Conservation (phyloP, 1,140 invertebrate species). For the Colletes gigas region DNA sequence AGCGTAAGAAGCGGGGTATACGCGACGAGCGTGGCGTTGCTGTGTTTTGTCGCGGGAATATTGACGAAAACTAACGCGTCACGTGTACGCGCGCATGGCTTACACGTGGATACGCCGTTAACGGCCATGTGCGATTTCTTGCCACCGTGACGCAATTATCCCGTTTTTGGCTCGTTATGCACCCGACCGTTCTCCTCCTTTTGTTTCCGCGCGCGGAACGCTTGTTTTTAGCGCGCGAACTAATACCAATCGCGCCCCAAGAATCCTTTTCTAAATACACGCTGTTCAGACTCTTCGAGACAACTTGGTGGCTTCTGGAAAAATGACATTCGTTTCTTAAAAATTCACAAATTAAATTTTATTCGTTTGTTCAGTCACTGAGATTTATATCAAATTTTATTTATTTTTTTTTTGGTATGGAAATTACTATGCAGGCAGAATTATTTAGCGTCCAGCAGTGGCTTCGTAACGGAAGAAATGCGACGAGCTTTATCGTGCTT, state of each 20-base stretch:
- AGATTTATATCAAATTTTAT: no score
- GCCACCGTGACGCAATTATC: constrained; percentile 29
- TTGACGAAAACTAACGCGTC: constrained; percentile 13
- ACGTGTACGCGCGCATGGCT: constrained; percentile 1
- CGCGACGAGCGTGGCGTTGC: background rate
- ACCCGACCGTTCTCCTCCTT: background rate
- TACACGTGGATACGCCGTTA: constrained; percentile 29
- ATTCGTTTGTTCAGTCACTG: no score
- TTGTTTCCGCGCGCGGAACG: background rate
- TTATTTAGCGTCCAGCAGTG: background rate
- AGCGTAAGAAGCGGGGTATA: constrained; percentile 28
- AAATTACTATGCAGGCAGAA: background rate
- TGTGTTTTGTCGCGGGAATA: constrained; percentile 19
- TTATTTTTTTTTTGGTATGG: no score
- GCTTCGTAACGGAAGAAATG: constrained; percentile 15
- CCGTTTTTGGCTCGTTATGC: constrained; percentile 18
- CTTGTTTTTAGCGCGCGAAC: background rate
- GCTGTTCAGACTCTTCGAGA: no score
- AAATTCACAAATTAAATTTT: no score
- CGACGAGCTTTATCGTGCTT: constrained; percentile 14
- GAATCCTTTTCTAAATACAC: no score
- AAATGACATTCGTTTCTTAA: no score
- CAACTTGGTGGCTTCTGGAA: no score
- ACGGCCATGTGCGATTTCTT: constrained; percentile 19
- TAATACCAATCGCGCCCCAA: no score